Base-by-base conservation (phyloP, 2,888 invertebrate genomes). In the Adela reaumurella region DNA sequence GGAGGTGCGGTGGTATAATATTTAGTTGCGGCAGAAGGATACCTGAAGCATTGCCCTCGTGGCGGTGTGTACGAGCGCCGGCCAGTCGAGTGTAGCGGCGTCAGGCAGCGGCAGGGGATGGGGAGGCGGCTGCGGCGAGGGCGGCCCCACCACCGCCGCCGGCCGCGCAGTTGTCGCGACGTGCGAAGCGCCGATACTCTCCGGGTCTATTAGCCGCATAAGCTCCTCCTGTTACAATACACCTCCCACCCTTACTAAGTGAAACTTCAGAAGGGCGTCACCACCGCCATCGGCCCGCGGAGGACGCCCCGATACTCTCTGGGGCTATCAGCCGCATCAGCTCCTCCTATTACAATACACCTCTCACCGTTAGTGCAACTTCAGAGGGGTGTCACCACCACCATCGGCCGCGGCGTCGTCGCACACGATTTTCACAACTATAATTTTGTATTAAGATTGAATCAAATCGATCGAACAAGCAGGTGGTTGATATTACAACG, bases 161-260 rank as follows among this genome's bases (percentile, higher is more conserved):
- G 85, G 88, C 51, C 85, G 72, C 1, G 86, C 87, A 66, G 83
- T 83, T 14, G 84, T 84, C 48, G 83, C 70, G 56, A 86, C 85
- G 8, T 84, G 83, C 62, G 85, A 86, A 54, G 66, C 81, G 67
- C 5, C 76, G 59, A 35, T 35, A 14, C 35, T 35, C 55, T 92
- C 92, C 0, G 92, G 92, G 69, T 91, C 90, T 60, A 94, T 94
- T 19, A 94, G 79, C 46, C 91, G 86, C 81, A 94, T 88, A 18
- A 92, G 73, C 63, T 95, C 94, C 65, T 94, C 93, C 74, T 94
- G 88, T 20, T 89, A 17, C 43, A 11, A 43, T 29, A 24, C 5
- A 24, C n/a, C 14, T 46, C 2, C n/a, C 18, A 19, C 43, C 24
- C 8, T 24, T 24, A 24, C 4, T 24, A 24, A 8, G 8, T 24